Percentiles rank a stretch among this genome's conserved stretches.
phyloP scores from a whole-genome alignment of 2,888 invertebrate genomes.

The Idaea straminata region DNA sequence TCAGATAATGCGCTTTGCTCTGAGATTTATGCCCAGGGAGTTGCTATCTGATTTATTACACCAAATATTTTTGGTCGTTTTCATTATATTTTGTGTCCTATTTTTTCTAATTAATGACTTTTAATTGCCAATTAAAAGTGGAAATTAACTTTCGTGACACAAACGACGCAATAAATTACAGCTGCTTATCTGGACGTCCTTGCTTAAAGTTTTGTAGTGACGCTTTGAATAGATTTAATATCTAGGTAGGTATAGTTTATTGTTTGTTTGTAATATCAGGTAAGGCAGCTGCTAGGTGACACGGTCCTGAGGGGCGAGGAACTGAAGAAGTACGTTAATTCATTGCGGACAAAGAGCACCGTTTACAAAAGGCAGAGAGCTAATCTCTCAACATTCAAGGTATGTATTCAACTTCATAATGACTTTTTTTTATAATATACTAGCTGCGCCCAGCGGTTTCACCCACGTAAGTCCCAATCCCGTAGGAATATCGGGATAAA shows the following conservation, averaged over 20 bases:
- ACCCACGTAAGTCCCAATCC: no score
- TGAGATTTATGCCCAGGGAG: conserved; percentile 39
- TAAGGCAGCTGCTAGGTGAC: conserved; percentile 80
- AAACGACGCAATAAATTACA: conserved; percentile 1
- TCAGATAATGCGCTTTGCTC: conserved; percentile 48
- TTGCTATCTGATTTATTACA: conserved; percentile 39
- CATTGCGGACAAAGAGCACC: conserved; percentile 88
- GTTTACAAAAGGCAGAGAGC: conserved; percentile 90
- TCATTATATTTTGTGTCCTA: conserved; percentile 17
- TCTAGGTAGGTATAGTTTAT: not conserved
- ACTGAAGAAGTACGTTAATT: conserved; percentile 91
- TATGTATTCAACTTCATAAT: conserved; percentile 31
- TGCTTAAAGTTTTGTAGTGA: not conserved
- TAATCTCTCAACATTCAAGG: conserved; percentile 86
- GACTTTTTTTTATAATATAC: conserved; percentile 17
- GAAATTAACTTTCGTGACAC: not conserved
- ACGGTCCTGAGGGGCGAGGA: conserved; percentile 89
- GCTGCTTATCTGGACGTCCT: not conserved
- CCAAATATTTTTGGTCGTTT: conserved; percentile 25
- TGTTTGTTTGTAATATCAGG: conserved; percentile 40
- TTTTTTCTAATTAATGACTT: conserved; percentile 22
- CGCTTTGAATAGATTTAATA: not conserved
- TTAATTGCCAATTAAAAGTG: conserved; percentile 9
- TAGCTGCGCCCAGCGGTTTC: no score
- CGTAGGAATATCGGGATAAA: no score